phyloP scores from a whole-genome alignment of 2,797 vertebrate species.

The Pseudomugil gertrudae region DNA sequence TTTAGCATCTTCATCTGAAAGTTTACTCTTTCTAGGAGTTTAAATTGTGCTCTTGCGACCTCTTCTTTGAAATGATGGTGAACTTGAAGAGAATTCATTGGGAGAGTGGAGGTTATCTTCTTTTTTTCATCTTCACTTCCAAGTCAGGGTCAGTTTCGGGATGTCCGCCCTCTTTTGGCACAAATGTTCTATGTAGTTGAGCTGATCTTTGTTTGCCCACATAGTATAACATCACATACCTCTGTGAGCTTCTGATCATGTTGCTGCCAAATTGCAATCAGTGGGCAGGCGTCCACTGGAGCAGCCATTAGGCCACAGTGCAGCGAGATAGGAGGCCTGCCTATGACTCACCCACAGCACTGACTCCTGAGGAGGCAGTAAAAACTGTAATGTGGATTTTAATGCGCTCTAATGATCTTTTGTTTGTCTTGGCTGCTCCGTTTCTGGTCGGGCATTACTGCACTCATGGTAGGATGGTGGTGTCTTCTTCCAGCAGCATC shows the following conservation, averaged over 20 bases:
- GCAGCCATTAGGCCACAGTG: constrained; percentile 61
- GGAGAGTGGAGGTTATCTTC: constrained; percentile 28
- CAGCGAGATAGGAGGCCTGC: constrained; percentile 32
- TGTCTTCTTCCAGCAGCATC: constrained; percentile 45
- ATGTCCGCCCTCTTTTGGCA: constrained; percentile 50
- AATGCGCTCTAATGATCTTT: constrained; percentile 77
- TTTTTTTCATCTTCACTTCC: constrained; percentile 15
- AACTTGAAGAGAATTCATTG: constrained; percentile 49
- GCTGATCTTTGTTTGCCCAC: constrained; percentile 57
- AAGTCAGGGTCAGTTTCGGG: constrained; percentile 29
- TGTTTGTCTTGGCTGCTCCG: constrained; percentile 51
- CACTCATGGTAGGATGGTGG: background rate
- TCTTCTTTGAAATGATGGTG: constrained; percentile 9
- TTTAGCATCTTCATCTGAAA: too few relatives aligned
- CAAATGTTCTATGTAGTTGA: constrained; percentile 21
- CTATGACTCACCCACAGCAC: constrained; percentile 67
- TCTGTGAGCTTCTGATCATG: constrained; percentile 44
- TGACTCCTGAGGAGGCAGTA: constrained; percentile 65
- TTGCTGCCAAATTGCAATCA: constrained; percentile 62
- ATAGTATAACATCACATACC: constrained; percentile 43
- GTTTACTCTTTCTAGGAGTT: background rate
- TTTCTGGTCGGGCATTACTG: constrained; percentile 9
- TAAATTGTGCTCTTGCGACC: constrained; percentile 25
- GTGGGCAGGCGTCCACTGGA: constrained; percentile 66
- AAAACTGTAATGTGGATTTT: constrained; percentile 79